These are phyloP conservation scores for Empis stercorea DNA, from an alignment of 2,888 invertebrate genomes.

Conservation along the genomic window DNA sequence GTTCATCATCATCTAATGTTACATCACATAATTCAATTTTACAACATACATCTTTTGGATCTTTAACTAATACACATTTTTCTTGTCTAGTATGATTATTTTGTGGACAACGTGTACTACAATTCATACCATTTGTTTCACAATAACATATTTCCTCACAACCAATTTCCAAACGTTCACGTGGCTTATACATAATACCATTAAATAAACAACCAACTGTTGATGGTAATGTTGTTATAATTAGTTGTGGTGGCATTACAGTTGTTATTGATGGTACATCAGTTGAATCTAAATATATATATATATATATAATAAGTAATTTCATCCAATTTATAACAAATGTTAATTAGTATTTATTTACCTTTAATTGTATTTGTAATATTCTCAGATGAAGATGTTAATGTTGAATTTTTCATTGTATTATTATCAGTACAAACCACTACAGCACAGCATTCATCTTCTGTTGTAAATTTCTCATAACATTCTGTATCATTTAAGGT, in stretches of 20 bases:
- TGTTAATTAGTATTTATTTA: too few relatives aligned
- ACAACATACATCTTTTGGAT: constrained; percentile 73
- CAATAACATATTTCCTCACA: constrained; percentile 70
- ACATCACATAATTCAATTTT: constrained; percentile 77
- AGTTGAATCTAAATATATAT: too few relatives aligned
- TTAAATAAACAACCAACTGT: constrained; percentile 32
- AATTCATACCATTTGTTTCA: constrained; percentile 59
- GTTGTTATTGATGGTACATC: not conserved
- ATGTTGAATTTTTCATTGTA: too few relatives aligned
- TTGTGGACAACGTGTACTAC: constrained; percentile 54
- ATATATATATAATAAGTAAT: too few relatives aligned
- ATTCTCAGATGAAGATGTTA: too few relatives aligned
- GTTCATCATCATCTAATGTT: constrained; percentile 63
- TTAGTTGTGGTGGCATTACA: not conserved
- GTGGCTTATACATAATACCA: constrained; percentile 54
- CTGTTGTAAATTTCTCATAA: constrained; percentile 51
- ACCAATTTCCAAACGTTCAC: constrained; percentile 64
- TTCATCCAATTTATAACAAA: too few relatives aligned
- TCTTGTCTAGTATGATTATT: constrained; percentile 45
- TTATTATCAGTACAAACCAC: constrained; percentile 48
- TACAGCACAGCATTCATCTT: constrained; percentile 58
- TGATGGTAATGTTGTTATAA: not conserved
- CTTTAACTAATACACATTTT: constrained; percentile 68
- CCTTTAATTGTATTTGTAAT: too few relatives aligned
- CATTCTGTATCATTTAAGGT: constrained; percentile 57